These are phyloP conservation scores for Tauraco erythrolophus DNA, from an alignment of 2,113 vertebrate species.

Conservation along the genomic window DNA sequence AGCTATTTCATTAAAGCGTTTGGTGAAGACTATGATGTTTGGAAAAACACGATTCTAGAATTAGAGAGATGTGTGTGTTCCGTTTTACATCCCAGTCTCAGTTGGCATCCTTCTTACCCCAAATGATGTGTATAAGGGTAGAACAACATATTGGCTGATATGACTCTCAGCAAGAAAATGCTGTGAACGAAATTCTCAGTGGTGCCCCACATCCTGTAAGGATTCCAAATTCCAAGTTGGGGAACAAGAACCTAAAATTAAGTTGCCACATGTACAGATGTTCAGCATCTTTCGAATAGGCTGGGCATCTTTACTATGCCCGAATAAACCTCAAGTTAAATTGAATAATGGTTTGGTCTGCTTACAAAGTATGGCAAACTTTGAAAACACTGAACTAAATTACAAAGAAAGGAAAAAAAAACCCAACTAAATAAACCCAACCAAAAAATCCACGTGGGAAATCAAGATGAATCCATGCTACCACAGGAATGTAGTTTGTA, in stretches of 20 bases:
- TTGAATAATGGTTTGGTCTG: background rate
- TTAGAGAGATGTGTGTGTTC: background rate
- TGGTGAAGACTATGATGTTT: background rate
- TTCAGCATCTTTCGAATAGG: background rate
- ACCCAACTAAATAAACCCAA: too few relatives aligned
- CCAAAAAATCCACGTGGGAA: background rate
- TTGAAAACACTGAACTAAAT: background rate
- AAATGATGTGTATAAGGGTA: background rate
- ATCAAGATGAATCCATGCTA: background rate
- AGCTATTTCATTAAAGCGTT: background rate
- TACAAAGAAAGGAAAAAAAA: background rate
- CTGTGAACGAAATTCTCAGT: background rate
- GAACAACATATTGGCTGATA: background rate
- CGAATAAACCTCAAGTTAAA: background rate
- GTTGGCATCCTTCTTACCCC: background rate
- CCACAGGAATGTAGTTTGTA: background rate
- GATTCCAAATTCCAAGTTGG: background rate
- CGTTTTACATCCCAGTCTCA: background rate
- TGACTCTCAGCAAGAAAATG: background rate
- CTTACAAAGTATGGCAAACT: background rate
- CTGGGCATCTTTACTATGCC: background rate
- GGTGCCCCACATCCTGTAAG: background rate
- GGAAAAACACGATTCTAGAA: background rate
- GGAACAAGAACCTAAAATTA: conserved; percentile 14
- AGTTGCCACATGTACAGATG: background rate